Evolutionary conservation across 1,140 invertebrate genomes (phyloP).

Genomic region (Latrodectus geometricus): DNA sequence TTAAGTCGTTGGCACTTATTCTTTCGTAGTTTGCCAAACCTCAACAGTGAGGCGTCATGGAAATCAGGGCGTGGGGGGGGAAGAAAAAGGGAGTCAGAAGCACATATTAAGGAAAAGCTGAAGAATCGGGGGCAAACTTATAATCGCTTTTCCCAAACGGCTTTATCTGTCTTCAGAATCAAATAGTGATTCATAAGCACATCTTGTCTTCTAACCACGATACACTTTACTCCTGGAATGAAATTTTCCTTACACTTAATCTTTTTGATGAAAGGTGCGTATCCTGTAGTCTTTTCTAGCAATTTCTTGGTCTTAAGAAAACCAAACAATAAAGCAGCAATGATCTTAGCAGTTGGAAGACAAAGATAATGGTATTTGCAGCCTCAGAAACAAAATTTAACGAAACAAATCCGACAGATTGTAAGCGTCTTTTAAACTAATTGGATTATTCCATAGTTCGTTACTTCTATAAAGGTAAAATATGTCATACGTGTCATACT

Average conservation of each 20-base stretch:
- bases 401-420: too few relatives aligned
- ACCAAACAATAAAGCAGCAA: background rate
- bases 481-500: too few relatives aligned
- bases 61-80: background rate
- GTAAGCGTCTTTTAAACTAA: too few relatives aligned
- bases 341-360: too few relatives aligned
- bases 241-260: background rate
- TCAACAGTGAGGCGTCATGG: background rate
- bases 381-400: too few relatives aligned
- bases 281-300: background rate
- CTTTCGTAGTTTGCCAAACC: background rate
- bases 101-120: background rate
- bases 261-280: background rate
- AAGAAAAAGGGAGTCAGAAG: background rate
- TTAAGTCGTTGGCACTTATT: background rate
- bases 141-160: slow-evolving; percentile 6
- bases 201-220: background rate
- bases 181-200: background rate
- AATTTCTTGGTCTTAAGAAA: background rate
- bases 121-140: background rate
- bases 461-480: too few relatives aligned
- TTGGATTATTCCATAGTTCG: too few relatives aligned
- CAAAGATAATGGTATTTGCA: too few relatives aligned
- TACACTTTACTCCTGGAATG: background rate
- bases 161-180: background rate